Base-by-base conservation (phyloP, 2,888 invertebrate species). In the Beris morrisii region DNA sequence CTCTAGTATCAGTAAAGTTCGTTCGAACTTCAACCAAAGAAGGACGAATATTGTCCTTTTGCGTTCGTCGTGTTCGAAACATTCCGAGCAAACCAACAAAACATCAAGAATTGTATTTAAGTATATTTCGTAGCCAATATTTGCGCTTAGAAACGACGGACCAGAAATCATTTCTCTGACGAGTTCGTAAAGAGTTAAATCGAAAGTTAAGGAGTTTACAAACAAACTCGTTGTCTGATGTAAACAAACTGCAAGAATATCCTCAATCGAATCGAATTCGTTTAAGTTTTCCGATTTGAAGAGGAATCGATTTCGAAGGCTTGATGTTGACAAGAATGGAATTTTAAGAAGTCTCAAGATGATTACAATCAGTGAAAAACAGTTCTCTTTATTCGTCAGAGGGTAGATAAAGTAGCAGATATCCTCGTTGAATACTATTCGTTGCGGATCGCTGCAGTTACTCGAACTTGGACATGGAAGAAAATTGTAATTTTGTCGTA, bases 401-500 rank as follows among this genome's bases (percentile, higher is more conserved):
- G 91, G 90, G 78, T 87, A 88, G 70, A 91, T 86, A 75, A 89
- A 85, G 73, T 87, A 87, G 2, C 85, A 82, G 9, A 87, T 84
- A 74, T 88, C 88, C 71, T 86, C 86, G 44, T 84, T 82, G 70
- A 85, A 85, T 50, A 88, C 83, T 73, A 88, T 82, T 75, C 89
- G 83, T 78, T 90, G 86, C 69, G 88, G 84, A 83, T 87, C 87
- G 73, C 84, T 82, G 74, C 85, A 82, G 32, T 82, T 73, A 71
- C 79, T 82, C n/a, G 81, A 75, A 45, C 78, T 74, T 22, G 79
- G 82, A 65, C 75, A 77, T 2, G 89, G 87, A 45, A 89, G 82
- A 85, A 89, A 92, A 79, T 88, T 88, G 73, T 85, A 87, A 15
- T 86, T 85, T 73, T 87, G 89, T n/a, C 91, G 84, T 64, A 90